Evolutionary conservation across 2,113 vertebrate genomes (phyloP), one percentile per base, ranked within the genome.

Genomic region (Aegithalos caudatus): DNA sequence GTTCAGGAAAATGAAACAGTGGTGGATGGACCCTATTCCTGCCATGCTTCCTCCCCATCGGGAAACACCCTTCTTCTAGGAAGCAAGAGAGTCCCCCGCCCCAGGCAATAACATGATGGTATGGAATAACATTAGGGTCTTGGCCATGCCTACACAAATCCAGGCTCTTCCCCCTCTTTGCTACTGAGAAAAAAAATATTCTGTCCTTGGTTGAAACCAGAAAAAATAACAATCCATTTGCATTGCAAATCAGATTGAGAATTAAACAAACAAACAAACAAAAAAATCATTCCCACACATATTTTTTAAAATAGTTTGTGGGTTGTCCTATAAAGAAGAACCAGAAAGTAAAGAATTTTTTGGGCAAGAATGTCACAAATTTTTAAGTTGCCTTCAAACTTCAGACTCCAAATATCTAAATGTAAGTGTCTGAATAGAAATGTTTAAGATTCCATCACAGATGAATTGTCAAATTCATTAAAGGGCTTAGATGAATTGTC

Each of bases 11-110:
- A 44, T 20, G 44, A 44, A 50, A 51, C 17, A 33, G 33, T 24
- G 7, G 22, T 44, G 23, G 20, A 21, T 1, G 1, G 16, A 79
- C 9, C 4, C 4, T 64, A 12, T 47, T 47, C 9, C 8, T 0
- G 2, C 5, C 24, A 31, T 18, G 3, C 7, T 71, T 70, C 47
- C 20, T 44, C 24, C 4, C 14, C 4, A 12, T 28, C 50, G 37
- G 8, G 17, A 80, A 72, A 72, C 4, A 8, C 4, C 6, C 4
- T 48, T 37, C 14, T 33, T 44, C 21, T 47, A 11, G 24, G 31
- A 57, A 80, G 22, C 50, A 62, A 64, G 50, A 37, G 14, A 64
- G 7, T 33, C 12, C 7, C 21, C 10, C 57, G 16, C 16, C 35
- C 11, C 7, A 4, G 17, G 27, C 4, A 57, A 23, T 37, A 25